phyloP scores from a whole-genome alignment of 2,113 vertebrate genomes.

The Poeciliopsis retropinna region DNA sequence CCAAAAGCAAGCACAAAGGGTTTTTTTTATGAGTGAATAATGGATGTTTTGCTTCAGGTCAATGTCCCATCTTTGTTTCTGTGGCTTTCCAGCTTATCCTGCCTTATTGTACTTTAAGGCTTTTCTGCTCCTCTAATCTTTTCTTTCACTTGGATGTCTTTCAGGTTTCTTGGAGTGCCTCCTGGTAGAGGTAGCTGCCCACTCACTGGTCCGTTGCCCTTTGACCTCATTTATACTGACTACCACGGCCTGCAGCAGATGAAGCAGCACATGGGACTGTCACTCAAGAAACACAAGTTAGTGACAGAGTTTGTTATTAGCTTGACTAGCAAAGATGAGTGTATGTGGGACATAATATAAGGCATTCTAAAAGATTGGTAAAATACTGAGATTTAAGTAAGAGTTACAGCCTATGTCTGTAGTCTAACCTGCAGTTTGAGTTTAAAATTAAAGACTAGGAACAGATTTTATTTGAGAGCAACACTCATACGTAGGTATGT shows the following conservation, averaged over 20 bases:
- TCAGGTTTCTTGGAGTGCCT: slow-evolving; percentile 93
- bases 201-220: slow-evolving; percentile 89
- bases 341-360: too few relatives aligned
- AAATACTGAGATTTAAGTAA: too few relatives aligned
- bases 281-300: slow-evolving; percentile 95
- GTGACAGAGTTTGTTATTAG: slow-evolving; percentile 30
- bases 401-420: too few relatives aligned
- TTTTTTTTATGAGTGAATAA: slow-evolving; percentile 40
- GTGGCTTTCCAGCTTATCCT: neutral
- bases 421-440: too few relatives aligned
- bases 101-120: neutral
- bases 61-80: neutral
- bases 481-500: too few relatives aligned
- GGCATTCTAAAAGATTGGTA: too few relatives aligned
- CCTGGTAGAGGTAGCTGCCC: slow-evolving; percentile 97
- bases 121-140: slow-evolving; percentile 20
- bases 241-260: slow-evolving; percentile 98
- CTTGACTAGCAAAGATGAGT: too few relatives aligned
- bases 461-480: too few relatives aligned
- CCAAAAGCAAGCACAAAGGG: slow-evolving; percentile 11
- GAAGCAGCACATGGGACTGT: slow-evolving; percentile 98
- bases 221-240: slow-evolving; percentile 98
- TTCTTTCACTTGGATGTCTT: slow-evolving; percentile 39
- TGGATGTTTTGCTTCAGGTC: slow-evolving; percentile 19
- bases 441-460: too few relatives aligned